Evolutionary conservation across 2,888 invertebrate genomes (phyloP).

Genomic region (Drosophila hamatofila): DNA sequence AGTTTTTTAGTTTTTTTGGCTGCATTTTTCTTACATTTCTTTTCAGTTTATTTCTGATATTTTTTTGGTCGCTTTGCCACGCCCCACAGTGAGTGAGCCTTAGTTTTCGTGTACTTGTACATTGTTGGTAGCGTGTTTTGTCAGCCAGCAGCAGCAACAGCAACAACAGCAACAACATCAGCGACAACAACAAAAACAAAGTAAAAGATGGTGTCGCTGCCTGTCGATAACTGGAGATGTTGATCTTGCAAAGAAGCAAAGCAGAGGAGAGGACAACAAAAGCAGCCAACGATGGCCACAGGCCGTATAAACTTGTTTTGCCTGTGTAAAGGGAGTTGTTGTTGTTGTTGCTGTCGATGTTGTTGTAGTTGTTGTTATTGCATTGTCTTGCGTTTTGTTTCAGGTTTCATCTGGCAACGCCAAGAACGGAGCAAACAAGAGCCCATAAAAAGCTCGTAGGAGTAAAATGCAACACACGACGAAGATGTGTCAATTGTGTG

Average conservation of each 20-base stretch:
- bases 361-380: conserved; percentile 57
- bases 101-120: conserved; percentile 45
- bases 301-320: conserved; percentile 79
- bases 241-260: conserved; percentile 74
- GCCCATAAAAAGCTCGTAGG: conserved; percentile 75
- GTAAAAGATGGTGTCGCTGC: conserved; percentile 76
- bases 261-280: conserved; percentile 57
- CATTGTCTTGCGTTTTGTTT: conserved; percentile 79
- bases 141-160: conserved; percentile 37
- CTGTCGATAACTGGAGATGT: conserved; percentile 80
- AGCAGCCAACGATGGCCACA: conserved; percentile 54
- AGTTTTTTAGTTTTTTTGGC: conserved; percentile 38
- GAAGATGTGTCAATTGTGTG: conserved; percentile 80
- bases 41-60: conserved; percentile 11
- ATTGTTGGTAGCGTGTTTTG: conserved; percentile 62
- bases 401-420: conserved; percentile 79
- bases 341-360: conserved; percentile 28
- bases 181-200: conserved; percentile 49
- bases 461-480: conserved; percentile 65
- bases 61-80: conserved; percentile 56
- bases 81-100: conserved; percentile 59
- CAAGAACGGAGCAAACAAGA: conserved; percentile 72
- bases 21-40: conserved; percentile 48
- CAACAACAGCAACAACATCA: conserved; percentile 30
- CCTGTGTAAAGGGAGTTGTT: conserved; percentile 77